Conservation (phyloP, 2,797 vertebrate species). For the Phylloscopus collybita region DNA sequence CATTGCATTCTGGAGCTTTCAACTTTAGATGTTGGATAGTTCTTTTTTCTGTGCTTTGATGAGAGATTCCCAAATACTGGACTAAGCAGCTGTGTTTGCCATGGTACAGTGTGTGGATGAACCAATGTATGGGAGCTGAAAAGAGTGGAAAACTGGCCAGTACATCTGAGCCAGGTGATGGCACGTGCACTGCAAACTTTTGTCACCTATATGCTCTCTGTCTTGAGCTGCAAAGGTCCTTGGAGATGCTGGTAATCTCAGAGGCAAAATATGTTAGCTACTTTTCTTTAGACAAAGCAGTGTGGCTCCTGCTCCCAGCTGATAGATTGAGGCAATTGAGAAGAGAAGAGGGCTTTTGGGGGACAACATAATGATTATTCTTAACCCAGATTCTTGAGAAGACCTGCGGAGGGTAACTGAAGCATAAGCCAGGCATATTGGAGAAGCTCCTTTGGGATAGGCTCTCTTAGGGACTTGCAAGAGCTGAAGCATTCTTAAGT, state of each 20-base stretch:
- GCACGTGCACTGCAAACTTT: background rate
- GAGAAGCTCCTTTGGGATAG: background rate
- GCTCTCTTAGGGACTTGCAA: background rate
- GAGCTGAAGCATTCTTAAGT: background rate
- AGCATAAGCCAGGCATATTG: background rate
- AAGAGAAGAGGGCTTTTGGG: background rate
- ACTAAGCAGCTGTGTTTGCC: background rate
- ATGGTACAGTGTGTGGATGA: background rate
- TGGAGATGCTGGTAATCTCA: background rate
- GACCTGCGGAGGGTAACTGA: background rate
- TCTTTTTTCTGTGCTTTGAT: background rate
- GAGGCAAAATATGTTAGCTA: background rate
- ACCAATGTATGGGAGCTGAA: background rate
- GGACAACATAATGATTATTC: background rate
- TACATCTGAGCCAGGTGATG: background rate
- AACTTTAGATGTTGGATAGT: background rate
- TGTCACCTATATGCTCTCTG: background rate
- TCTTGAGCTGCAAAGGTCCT: background rate
- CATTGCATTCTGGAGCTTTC: background rate
- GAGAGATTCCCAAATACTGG: background rate
- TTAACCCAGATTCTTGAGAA: background rate
- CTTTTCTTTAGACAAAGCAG: background rate
- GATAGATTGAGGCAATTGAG: background rate
- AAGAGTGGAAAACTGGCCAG: background rate
- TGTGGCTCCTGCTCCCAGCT: background rate